A percentile compares a stretch with the other conserved stretches of the same genome.
These are phyloP conservation scores for Acanthis flammea DNA, from an alignment of 2,797 vertebrate species.

Conservation along the genomic window DNA sequence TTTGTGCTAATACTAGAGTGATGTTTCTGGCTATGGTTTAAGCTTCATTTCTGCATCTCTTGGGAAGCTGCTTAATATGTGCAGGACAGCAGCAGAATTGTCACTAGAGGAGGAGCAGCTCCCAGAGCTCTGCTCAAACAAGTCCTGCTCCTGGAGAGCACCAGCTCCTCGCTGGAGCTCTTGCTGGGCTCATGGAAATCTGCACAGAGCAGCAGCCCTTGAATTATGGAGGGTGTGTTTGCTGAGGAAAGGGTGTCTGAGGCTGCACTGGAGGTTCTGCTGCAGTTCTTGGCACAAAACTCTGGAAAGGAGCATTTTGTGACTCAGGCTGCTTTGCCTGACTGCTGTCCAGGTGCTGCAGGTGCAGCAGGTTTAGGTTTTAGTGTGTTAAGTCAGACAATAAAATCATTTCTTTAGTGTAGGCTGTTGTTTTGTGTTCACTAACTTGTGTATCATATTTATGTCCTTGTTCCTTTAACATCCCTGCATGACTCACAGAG, in stretches of 20 bases:
- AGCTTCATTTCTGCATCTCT: not conserved
- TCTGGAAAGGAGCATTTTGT: not conserved
- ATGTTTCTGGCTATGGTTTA: not conserved
- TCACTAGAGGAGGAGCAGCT: not conserved
- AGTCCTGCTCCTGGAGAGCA: not conserved
- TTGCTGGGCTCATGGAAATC: not conserved
- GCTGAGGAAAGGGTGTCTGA: not conserved
- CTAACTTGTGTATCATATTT: conserved; percentile 1
- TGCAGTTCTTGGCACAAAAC: not conserved
- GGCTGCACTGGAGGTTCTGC: not conserved
- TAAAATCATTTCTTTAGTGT: not conserved
- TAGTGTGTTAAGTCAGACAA: not conserved
- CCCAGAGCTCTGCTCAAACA: not conserved
- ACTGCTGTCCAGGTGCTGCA: not conserved
- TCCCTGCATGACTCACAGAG: not conserved
- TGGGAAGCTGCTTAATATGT: not conserved
- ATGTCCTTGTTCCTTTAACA: conserved; percentile 33
- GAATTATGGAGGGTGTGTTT: not conserved
- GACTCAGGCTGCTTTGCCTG: not conserved
- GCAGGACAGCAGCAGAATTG: conserved; percentile 25
- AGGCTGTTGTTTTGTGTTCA: not conserved
- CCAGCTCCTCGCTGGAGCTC: not conserved
- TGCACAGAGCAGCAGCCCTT: not conserved
- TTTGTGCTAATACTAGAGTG: not conserved
- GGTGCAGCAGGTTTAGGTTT: not conserved